A percentile compares a stretch with the other conserved stretches of the same genome.
These are phyloP conservation scores for Epirrhoe alternata DNA, from an alignment of 2,888 invertebrate species.

Conservation along the genomic window DNA sequence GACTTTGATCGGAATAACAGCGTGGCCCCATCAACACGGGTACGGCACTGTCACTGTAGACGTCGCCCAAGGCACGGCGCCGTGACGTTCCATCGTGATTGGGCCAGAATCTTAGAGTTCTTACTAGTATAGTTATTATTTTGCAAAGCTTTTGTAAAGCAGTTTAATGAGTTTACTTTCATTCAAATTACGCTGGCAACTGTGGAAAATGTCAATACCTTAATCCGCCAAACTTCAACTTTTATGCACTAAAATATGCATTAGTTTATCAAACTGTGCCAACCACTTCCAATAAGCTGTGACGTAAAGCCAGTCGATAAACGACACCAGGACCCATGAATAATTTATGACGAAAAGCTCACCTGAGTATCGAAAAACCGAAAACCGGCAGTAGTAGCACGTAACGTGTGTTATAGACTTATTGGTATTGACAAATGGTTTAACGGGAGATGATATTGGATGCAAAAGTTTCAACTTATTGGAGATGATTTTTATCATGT, in stretches of 20 bases:
- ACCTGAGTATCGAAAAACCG: slow-evolving; percentile 42
- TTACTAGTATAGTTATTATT: neutral
- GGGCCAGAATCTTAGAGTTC: no score
- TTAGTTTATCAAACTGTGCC: slow-evolving; percentile 1
- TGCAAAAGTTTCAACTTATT: no score
- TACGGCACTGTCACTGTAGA: no score
- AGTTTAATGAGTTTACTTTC: neutral
- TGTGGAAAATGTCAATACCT: neutral
- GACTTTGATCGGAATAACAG: no score
- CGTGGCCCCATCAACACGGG: no score
- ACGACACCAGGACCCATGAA: slow-evolving; percentile 39
- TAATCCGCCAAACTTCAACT: neutral
- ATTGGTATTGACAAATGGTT: slow-evolving; percentile 34
- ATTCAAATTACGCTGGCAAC: neutral
- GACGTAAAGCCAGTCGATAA: slow-evolving; percentile 38
- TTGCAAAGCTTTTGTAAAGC: neutral
- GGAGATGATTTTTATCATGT: no score
- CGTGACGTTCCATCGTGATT: no score
- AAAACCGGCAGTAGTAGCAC: slow-evolving; percentile 37
- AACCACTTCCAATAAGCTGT: slow-evolving; percentile 23
- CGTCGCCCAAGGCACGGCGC: no score
- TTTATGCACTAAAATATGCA: neutral
- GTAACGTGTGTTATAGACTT: slow-evolving; percentile 38
- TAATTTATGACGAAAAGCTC: slow-evolving; percentile 45
- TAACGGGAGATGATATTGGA: slow-evolving; percentile 6